Evolutionary conservation across 2,888 invertebrate genomes (phyloP), one percentile per base, ranked within the genome.

Genomic region (Oxycera nigricornis): DNA sequence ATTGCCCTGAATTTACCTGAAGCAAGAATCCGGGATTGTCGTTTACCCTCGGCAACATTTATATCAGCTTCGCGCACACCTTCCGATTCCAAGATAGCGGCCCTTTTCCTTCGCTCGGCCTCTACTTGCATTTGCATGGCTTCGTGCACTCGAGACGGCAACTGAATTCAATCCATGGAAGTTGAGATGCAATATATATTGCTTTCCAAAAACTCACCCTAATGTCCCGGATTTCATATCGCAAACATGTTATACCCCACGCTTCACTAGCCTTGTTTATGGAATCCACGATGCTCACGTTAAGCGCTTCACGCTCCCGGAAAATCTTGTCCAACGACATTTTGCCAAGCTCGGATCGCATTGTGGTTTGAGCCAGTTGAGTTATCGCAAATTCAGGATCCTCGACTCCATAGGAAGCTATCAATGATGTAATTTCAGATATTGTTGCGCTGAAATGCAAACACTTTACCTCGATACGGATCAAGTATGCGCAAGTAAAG

Each of bases 81-180:
- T 87, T 99, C 99, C 0, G 98, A 98, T 84, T 99, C 98, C 77
- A 99, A 87, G 81, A 99, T 94, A 17, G 96, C 94, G 0, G 99
- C 99, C 78, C 99, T 88, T 84, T 99, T 99, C 82, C 93, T 92
- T 73, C 99, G 87, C 84, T 99, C 99, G 0, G 99, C 99, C 86
- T 99, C 98, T 0, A 99, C 99, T 87, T 99, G 99, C 97, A 98
- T 98, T 86, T 99, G 99, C 99, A 99, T 99, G 0, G 99, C 99
- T 85, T 98, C 98, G 82, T 98, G 96, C 1, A 99, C 94, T 80
- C 97, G 90, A 0, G 89, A 86, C 0, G 99, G 99, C 92, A 87
- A 94, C 95, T 96, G 14, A 50, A 59, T 35, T 39, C 22, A 62
- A 11, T 59, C 73, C 83, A 83, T 79, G 73, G 74, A 76, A 76